Percentiles rank a stretch among this genome's conserved stretches.
Evolutionary conservation across 2,797 vertebrate species (phyloP).

Genomic region (Pterois miles): DNA sequence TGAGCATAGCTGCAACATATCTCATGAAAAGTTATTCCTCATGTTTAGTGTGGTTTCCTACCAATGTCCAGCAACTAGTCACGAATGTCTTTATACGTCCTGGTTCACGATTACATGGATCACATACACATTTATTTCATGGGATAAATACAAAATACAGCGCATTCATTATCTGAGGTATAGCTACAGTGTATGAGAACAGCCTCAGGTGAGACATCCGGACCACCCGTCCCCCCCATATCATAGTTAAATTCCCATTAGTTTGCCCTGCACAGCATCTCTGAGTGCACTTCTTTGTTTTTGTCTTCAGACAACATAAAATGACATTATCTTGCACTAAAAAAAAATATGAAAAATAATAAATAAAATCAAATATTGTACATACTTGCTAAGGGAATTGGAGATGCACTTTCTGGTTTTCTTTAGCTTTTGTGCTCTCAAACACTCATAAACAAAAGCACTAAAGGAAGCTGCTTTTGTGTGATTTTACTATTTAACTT

Average conservation of each 20-base stretch:
- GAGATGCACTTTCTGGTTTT: not conserved
- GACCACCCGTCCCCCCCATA: not conserved
- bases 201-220: conserved; percentile 7
- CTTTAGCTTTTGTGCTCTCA: not conserved
- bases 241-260: not conserved
- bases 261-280: not conserved
- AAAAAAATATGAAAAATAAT: too few species aligned
- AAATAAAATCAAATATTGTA: too few species aligned
- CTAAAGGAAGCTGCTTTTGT: not conserved
- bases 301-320: not conserved
- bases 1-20: conserved; percentile 39
- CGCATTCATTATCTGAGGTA: not conserved
- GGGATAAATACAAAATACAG: not conserved
- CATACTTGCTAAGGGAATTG: not conserved
- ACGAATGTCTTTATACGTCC: not conserved
- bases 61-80: not conserved
- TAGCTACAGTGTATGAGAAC: not conserved
- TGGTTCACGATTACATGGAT: not conserved
- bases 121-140: too few species aligned
- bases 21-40: not conserved
- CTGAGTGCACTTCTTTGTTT: not conserved
- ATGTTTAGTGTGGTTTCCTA: not conserved
- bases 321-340: not conserved
- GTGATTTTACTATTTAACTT: not conserved
- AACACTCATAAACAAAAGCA: not conserved